Conservation (phyloP, 2,797 vertebrate species). For the Phrynocephalus vlangalii region DNA sequence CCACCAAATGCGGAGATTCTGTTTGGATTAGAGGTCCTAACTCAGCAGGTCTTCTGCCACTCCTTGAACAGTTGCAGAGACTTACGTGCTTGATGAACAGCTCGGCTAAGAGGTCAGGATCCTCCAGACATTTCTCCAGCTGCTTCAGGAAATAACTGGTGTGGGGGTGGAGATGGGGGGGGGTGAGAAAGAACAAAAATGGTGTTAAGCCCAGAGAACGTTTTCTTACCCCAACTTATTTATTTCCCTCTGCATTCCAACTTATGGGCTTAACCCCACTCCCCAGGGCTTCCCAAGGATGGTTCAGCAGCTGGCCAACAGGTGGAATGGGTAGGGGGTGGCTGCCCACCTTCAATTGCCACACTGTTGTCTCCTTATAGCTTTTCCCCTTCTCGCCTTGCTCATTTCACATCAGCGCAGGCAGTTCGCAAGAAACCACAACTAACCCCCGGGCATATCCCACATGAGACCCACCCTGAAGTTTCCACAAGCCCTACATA, state of each 20-base stretch:
- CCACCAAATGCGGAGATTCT: neutral
- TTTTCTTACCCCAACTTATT: neutral
- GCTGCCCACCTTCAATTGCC: neutral
- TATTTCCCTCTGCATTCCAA: neutral
- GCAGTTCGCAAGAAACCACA: neutral
- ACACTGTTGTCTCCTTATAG: neutral
- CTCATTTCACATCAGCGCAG: neutral
- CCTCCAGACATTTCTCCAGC: conserved; percentile 73
- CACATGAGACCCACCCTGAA: neutral
- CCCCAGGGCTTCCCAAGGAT: neutral
- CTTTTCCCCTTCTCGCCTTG: neutral
- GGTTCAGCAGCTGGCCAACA: neutral
- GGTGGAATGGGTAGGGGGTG: too few species aligned
- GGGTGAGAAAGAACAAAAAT: neutral
- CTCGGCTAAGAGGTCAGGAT: conserved; percentile 76
- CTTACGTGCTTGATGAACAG: conserved; percentile 81
- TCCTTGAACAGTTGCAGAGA: neutral
- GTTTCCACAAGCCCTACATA: neutral
- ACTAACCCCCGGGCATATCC: neutral
- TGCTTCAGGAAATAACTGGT: conserved; percentile 78
- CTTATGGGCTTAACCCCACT: neutral
- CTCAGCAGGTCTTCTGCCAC: neutral
- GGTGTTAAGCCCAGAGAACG: conserved; percentile 12
- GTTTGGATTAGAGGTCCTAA: too few species aligned
- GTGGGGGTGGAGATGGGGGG: neutral